phyloP scores from a whole-genome alignment of 2,113 vertebrate genomes.

The Takifugu bimaculatus region DNA sequence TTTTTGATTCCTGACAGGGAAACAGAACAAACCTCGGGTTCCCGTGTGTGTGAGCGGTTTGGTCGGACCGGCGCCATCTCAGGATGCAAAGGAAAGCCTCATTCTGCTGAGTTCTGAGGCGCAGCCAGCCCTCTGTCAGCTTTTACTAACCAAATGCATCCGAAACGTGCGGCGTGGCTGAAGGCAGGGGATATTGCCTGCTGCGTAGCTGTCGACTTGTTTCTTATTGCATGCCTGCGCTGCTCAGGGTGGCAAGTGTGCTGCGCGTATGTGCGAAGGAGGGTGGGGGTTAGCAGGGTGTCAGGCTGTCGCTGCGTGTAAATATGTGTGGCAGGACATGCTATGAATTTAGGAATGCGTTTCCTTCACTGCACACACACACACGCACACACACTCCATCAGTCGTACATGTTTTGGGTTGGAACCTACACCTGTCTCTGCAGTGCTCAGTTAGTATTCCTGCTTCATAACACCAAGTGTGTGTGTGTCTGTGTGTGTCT shows the following conservation, averaged over 20 bases:
- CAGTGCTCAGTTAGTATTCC: conserved; percentile 36
- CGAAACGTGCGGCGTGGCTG: conserved; percentile 60
- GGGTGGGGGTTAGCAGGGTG: conserved; percentile 41
- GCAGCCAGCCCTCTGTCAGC: conserved; percentile 76
- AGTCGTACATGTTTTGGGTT: background rate
- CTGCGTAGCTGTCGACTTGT: conserved; percentile 75
- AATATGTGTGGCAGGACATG: conserved; percentile 46
- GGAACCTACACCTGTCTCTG: conserved; percentile 2
- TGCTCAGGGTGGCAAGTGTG: conserved; percentile 55
- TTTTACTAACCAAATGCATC: conserved; percentile 77
- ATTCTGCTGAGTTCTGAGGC: conserved; percentile 77
- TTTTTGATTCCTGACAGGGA: conserved; percentile 71
- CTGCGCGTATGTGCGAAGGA: conserved; percentile 23
- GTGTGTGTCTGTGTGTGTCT: conserved; percentile 2
- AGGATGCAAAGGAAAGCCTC: conserved; percentile 68
- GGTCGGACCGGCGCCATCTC: conserved; percentile 49
- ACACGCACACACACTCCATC: conserved; percentile 6
- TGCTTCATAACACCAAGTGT: conserved; percentile 15
- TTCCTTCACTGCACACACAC: conserved; percentile 24
- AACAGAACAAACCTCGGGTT: conserved; percentile 39
- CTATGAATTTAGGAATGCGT: conserved; percentile 41
- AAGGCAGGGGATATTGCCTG: conserved; percentile 77
- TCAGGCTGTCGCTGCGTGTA: conserved; percentile 44
- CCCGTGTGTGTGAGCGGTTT: conserved; percentile 2
- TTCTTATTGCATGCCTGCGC: conserved; percentile 63